Evolutionary conservation across 1,140 invertebrate species (phyloP).

Genomic region (Drosophila azteca): DNA sequence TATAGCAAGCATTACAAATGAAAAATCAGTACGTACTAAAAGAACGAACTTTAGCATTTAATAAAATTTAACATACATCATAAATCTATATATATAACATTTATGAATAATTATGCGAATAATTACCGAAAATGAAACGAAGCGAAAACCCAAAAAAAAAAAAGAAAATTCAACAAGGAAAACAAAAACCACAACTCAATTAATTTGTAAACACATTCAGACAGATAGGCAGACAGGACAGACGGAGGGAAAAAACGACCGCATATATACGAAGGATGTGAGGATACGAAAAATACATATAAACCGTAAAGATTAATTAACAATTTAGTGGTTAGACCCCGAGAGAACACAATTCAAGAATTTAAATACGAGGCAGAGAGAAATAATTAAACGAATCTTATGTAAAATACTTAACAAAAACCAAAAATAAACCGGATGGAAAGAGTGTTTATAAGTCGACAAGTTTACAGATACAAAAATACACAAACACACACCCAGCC

Average conservation of each 20-base stretch:
- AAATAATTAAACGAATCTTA: slow-evolving; percentile 44
- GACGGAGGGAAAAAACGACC: not conserved
- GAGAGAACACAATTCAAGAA: slow-evolving; percentile 40
- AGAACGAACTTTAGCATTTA: slow-evolving; percentile 67
- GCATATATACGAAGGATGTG: slow-evolving; percentile 5
- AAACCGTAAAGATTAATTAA: slow-evolving; percentile 40
- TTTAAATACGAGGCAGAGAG: slow-evolving; percentile 45
- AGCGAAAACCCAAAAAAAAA: not conserved
- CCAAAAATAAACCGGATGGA: slow-evolving; percentile 2
- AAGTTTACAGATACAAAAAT: slow-evolving; percentile 23
- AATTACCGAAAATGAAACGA: slow-evolving; percentile 20
- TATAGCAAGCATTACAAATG: slow-evolving; percentile 22
- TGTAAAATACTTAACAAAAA: slow-evolving; percentile 47
- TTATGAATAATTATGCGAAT: slow-evolving; percentile 47
- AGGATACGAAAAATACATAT: slow-evolving; percentile 47
- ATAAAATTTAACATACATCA: slow-evolving; percentile 59
- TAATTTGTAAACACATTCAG: slow-evolving; percentile 29
- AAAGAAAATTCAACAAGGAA: not conserved
- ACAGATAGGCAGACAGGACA: slow-evolving; percentile 7
- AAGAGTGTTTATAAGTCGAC: slow-evolving; percentile 25
- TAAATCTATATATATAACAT: slow-evolving; percentile 48
- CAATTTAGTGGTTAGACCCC: slow-evolving; percentile 43
- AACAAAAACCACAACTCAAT: slow-evolving; percentile 33
- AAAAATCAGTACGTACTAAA: slow-evolving; percentile 61
- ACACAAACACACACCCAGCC: slow-evolving; percentile 8